phyloP scores from a whole-genome alignment of 2,888 invertebrate genomes.

The Dilophus febrilis region DNA sequence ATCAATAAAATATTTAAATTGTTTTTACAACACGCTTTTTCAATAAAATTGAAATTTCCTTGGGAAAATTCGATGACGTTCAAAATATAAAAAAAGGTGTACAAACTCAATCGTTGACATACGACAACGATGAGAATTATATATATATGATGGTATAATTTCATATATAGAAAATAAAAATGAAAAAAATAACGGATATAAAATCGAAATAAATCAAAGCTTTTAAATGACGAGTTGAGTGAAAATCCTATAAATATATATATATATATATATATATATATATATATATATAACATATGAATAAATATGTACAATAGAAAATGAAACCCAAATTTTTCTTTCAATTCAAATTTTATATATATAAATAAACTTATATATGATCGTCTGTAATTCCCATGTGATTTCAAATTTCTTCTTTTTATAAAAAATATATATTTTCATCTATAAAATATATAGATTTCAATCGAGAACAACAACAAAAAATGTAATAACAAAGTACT shows the following conservation, averaged over 20 bases:
- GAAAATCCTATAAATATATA: neutral
- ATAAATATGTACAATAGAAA: too few species aligned
- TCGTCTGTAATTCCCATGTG: too few species aligned
- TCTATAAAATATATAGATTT: too few species aligned
- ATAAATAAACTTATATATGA: too few species aligned
- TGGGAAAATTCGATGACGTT: slow-evolving; percentile 1
- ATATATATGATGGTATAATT: neutral
- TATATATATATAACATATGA: too few species aligned
- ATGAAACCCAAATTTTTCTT: too few species aligned
- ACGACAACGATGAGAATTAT: neutral
- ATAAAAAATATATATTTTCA: too few species aligned
- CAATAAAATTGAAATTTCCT: slow-evolving; percentile 1
- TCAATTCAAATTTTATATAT: too few species aligned
- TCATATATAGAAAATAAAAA: neutral
- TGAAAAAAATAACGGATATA: slow-evolving; percentile 1
- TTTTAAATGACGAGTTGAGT: slow-evolving; percentile 5
- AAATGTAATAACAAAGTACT: too few species aligned
- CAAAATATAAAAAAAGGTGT: neutral
- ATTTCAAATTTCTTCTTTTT: too few species aligned
- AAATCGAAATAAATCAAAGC: slow-evolving; percentile 5
- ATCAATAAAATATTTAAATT: slow-evolving; percentile 6
- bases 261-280: too few species aligned
- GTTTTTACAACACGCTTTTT: slow-evolving; percentile 4
- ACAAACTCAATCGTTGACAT: slow-evolving; percentile 2
- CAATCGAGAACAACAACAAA: too few species aligned